phyloP scores from a whole-genome alignment of 2,113 vertebrate genomes.

The Leucopsar rothschildi region DNA sequence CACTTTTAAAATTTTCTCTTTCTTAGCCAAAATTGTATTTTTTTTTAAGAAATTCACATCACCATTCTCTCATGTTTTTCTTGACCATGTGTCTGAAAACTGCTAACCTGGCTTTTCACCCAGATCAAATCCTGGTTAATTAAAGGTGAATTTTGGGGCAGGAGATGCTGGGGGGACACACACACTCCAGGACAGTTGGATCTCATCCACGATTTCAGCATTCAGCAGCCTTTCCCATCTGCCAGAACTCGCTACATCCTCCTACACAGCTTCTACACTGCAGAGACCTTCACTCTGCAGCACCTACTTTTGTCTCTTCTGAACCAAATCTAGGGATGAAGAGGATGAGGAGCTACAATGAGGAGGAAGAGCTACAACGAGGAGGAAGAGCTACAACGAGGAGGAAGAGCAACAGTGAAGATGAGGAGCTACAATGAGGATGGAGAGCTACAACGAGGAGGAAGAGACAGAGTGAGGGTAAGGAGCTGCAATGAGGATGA shows the following conservation, averaged over 20 bases:
- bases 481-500: neutral
- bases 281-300: neutral
- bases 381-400: neutral
- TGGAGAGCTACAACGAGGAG: neutral
- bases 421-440: fast-evolving
- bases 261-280: neutral
- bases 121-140: neutral
- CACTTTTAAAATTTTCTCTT: neutral
- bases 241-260: neutral
- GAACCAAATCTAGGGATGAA: neutral
- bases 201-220: neutral
- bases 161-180: neutral
- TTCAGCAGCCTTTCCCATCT: conserved; percentile 13
- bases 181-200: neutral
- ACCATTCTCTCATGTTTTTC: neutral
- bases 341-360: fast-evolving
- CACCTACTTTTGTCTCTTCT: neutral
- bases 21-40: neutral
- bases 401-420: neutral
- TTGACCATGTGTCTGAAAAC: neutral
- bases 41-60: neutral
- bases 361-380: neutral
- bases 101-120: neutral
- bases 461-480: too few species aligned
- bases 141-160: neutral